These are phyloP conservation scores for Crocuta crocuta DNA, from an alignment of 2,113 vertebrate genomes.

Conservation along the genomic window DNA sequence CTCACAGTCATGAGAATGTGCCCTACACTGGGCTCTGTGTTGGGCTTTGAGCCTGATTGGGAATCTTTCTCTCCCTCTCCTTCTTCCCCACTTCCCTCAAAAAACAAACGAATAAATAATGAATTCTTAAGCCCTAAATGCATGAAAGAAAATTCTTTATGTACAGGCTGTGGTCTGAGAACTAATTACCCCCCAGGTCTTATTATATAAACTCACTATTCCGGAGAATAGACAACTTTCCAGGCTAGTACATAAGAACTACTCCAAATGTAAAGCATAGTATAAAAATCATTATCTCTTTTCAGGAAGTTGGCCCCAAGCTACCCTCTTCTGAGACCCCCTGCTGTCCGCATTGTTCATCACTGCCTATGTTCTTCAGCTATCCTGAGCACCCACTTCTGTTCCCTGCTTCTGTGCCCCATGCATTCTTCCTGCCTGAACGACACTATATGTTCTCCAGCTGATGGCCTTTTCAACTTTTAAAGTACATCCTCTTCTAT, in stretches of 20 bases:
- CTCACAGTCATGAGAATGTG: too few relatives aligned
- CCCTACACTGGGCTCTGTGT: too few relatives aligned
- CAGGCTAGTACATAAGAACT: not conserved
- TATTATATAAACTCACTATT: conserved; percentile 12
- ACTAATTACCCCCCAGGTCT: not conserved
- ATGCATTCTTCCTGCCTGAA: not conserved
- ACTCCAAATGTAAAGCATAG: not conserved
- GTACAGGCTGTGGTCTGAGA: conserved; percentile 20
- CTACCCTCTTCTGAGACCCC: not conserved
- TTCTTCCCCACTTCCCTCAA: too few relatives aligned
- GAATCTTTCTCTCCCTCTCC: too few relatives aligned
- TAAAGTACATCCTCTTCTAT: not conserved
- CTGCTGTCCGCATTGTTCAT: not conserved
- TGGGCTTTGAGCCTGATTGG: too few relatives aligned
- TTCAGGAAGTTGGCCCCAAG: conserved; percentile 10
- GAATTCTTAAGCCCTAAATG: not conserved
- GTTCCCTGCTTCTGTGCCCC: not conserved
- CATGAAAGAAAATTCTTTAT: conserved; percentile 38
- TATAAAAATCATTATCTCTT: not conserved
- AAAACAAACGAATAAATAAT: too few relatives aligned
- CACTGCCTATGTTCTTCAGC: not conserved
- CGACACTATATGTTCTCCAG: not conserved
- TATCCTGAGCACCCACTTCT: not conserved
- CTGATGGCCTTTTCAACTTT: not conserved
- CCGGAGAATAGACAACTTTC: not conserved